A percentile compares a stretch with the other conserved stretches of the same genome.
Evolutionary conservation across 92 coral and sea anemone genomes (phyloP).

Genomic region (Pocillopora grandis): DNA sequence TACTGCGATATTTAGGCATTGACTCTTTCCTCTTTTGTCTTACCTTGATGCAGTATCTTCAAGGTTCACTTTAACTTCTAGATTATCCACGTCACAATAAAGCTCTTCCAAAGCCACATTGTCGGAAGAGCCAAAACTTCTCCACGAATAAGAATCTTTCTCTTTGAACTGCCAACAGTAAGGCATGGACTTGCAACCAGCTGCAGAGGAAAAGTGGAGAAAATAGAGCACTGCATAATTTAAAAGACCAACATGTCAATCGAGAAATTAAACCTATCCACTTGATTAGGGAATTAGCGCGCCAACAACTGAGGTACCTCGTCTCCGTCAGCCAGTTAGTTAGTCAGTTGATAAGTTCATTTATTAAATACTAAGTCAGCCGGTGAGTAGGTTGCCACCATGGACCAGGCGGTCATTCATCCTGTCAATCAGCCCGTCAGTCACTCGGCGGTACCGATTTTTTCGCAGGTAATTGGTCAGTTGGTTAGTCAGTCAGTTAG

Average conservation of each 20-base stretch:
- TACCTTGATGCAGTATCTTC: slow-evolving; percentile 1
- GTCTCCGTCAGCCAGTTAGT: too few species aligned
- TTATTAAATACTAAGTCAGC: too few species aligned
- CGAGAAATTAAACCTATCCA: too few species aligned
- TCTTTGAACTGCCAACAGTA: slow-evolving; percentile 71
- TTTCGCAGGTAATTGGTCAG: background rate
- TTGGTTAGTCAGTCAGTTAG: background rate
- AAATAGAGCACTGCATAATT: background rate
- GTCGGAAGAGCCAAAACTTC: slow-evolving; percentile 32
- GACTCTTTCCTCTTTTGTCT: background rate
- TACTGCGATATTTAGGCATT: too few species aligned
- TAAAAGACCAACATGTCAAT: background rate
- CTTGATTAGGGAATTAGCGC: too few species aligned
- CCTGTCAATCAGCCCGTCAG: too few species aligned
- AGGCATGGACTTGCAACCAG: slow-evolving; percentile 40
- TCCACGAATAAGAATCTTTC: slow-evolving; percentile 41
- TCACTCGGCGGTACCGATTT: background rate
- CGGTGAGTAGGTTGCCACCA: too few species aligned
- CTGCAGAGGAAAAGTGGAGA: background rate
- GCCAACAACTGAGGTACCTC: too few species aligned
- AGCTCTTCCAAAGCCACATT: slow-evolving; percentile 61
- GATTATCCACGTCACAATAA: slow-evolving; percentile 62
- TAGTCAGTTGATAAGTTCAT: too few species aligned
- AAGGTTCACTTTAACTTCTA: background rate
- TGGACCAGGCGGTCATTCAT: background rate